Evolutionary conservation across 1,140 invertebrate species (phyloP).

Genomic region (Musca vetustissima): DNA sequence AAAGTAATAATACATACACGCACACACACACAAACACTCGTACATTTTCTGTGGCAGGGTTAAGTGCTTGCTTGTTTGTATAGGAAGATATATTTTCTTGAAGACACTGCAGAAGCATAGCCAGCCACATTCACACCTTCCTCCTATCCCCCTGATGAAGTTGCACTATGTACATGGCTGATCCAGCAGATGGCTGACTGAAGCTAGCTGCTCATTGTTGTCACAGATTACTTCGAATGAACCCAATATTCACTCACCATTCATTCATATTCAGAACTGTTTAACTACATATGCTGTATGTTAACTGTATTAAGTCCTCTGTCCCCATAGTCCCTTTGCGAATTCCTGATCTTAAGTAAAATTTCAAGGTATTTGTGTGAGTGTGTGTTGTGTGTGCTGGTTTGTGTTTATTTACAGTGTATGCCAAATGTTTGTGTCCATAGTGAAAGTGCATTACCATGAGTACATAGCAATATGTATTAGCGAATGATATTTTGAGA

Average conservation of each 20-base stretch:
- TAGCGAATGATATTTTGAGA: too few relatives aligned
- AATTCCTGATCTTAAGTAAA: too few relatives aligned
- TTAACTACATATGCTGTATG: constrained; percentile 23
- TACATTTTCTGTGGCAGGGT: background rate
- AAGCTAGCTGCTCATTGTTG: background rate
- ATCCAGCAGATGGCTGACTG: too few relatives aligned
- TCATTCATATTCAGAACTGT: constrained; percentile 15
- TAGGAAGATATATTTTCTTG: background rate
- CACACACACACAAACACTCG: background rate
- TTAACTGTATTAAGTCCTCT: too few relatives aligned
- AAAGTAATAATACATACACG: constrained; percentile 6
- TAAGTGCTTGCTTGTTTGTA: background rate
- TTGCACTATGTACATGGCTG: too few relatives aligned
- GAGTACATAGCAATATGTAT: too few relatives aligned
- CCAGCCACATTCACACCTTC: background rate
- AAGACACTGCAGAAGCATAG: background rate
- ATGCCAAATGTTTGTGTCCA: too few relatives aligned
- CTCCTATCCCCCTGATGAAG: background rate
- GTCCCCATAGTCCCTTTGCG: too few relatives aligned
- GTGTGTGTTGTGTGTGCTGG: too few relatives aligned
- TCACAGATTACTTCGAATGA: constrained; percentile 17
- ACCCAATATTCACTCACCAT: constrained; percentile 22
- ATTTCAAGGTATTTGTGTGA: too few relatives aligned
- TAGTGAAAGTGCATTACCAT: too few relatives aligned
- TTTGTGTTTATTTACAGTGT: too few relatives aligned